phyloP scores from a whole-genome alignment of 2,888 invertebrate genomes.

The Lasioglossum leucozonium region DNA sequence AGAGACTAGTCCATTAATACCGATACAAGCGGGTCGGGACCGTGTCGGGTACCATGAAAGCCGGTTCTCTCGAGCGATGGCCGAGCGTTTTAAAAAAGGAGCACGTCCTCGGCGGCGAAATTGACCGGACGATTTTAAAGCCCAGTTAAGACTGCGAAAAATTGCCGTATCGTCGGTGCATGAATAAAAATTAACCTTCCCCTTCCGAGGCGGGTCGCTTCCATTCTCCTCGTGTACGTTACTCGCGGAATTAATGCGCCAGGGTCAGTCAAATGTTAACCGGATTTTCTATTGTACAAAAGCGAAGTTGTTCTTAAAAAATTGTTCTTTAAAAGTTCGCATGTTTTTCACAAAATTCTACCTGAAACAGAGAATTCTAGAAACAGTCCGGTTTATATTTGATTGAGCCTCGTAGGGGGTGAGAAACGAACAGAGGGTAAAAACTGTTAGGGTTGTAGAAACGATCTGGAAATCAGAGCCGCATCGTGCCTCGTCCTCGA shows the following conservation, averaged over 20 bases:
- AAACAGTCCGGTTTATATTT: not conserved
- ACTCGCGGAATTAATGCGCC: not conserved
- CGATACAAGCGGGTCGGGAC: conserved; percentile 47
- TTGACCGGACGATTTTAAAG: conserved; percentile 85
- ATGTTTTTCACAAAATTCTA: too few species aligned
- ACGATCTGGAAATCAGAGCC: conserved; percentile 47
- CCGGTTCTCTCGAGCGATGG: conserved; percentile 40
- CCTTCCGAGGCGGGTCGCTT: not conserved
- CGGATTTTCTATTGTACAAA: not conserved
- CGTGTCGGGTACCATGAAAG: conserved; percentile 14
- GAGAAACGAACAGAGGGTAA: not conserved
- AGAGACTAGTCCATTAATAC: conserved; percentile 39
- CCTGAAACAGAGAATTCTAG: not conserved
- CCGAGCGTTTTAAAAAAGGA: conserved; percentile 81
- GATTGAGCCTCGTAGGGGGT: not conserved
- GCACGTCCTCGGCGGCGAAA: conserved; percentile 83
- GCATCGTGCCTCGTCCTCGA: conserved; percentile 24
- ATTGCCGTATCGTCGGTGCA: conserved; percentile 83
- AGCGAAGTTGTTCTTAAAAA: not conserved
- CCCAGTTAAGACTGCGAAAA: conserved; percentile 84
- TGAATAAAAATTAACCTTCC: conserved; percentile 83
- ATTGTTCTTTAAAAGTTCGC: too few species aligned
- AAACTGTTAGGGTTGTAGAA: conserved; percentile 29
- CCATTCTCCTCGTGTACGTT: not conserved
- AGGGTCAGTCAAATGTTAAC: not conserved